Base-by-base conservation (phyloP, 2,888 invertebrate genomes). In the Cancer borealis region DNA sequence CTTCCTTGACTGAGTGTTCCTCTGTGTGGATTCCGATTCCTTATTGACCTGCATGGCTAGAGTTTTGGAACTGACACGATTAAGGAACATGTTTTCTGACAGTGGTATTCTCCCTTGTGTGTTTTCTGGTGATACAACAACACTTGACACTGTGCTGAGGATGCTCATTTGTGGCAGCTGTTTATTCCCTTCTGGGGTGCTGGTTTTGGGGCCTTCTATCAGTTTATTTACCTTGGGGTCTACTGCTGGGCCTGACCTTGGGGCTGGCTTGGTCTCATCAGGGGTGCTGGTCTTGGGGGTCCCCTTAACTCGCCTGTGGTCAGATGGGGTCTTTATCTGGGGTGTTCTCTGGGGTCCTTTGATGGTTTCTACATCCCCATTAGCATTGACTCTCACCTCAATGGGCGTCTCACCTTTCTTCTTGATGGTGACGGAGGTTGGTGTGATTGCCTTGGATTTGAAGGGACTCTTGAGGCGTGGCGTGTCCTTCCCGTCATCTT, bases 241-340 rank as follows among this genome's bases (percentile, higher is more conserved):
- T 10, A 66, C 87, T 26, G 60, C n/a, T 4, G 79, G 54, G 39
- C 45, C 88, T 73, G 91, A 93, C 73, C 92, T 93, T 47, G 49
- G 39, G 10, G 60, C 21, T 10, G 49, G 92, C 47, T 91, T 94
- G 30, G 88, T 79, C n/a, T 92, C 92, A 39, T 95, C 95, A 46
- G 95, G 95, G 26, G 95, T 95, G 84, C 95, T 95, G 8, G 95
- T 95, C 66, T 95, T 95, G 73, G 95, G 95, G n/a, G 95, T 95
- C 30, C 93, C 92, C 47, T 93, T 91, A 12, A 21, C 26, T 8
- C 90, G 60, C 45, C 49, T 91, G 49, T 54, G 46, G n/a, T 92
- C 90, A 30, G 47, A 30, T 21, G 92, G 92, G 21, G 60, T 92
- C 46, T 26, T 94, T 30, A 87, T 12, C 12, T 92, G 84, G 10